Evolutionary conservation across 2,888 invertebrate species (phyloP).

Genomic region (Clistopyga incitator): DNA sequence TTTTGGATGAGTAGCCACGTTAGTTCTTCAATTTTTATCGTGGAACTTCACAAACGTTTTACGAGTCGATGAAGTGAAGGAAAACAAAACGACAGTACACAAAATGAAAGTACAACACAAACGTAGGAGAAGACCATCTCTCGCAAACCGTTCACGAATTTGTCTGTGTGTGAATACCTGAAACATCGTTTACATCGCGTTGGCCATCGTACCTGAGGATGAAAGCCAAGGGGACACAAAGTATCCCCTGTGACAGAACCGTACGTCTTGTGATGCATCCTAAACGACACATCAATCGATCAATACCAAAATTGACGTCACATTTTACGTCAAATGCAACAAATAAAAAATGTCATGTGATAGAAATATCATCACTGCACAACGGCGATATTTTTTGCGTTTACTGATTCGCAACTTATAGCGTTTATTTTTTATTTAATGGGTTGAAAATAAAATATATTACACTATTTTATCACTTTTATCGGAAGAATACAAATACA

Average conservation of each 20-base stretch:
- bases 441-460: no score
- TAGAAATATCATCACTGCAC: no score
- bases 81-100: neutral
- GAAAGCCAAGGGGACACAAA: constrained; percentile 95
- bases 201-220: constrained; percentile 97
- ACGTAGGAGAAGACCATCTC: constrained; percentile 4
- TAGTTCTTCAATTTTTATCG: neutral
- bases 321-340: no score
- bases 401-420: no score
- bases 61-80: neutral
- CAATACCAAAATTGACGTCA: neutral
- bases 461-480: no score
- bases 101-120: constrained; percentile 21
- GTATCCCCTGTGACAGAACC: constrained; percentile 94
- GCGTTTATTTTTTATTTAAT: no score
- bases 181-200: constrained; percentile 97
- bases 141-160: constrained; percentile 20
- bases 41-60: neutral
- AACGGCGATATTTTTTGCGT: no score
- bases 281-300: constrained; percentile 56
- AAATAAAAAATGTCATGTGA: no score
- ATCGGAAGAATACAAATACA: no score
- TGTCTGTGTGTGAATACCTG: constrained; percentile 84
- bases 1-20: neutral
- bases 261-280: constrained; percentile 90